Base-by-base conservation (phyloP, 2,888 invertebrate genomes). In the Philonicus albiceps region DNA sequence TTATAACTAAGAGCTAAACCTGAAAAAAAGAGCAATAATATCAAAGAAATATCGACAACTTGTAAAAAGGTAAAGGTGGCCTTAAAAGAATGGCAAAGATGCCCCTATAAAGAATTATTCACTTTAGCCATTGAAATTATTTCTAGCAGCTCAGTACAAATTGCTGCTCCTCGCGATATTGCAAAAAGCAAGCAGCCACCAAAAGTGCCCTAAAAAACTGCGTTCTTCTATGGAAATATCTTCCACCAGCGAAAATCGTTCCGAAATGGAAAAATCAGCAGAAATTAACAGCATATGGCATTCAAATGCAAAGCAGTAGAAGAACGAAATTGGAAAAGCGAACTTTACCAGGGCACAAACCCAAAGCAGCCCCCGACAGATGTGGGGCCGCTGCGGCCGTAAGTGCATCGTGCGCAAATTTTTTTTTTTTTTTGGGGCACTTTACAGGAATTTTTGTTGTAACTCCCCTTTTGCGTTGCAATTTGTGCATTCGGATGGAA, bases 401-500 rank as follows among this genome's bases (percentile, higher is more conserved):
- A 34, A 30, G 30, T 81, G 81, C 81, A 81, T 55, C 34, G 81
- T 55, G 34, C 81, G 81, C 81, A 31, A 31, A 31, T n/a, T 31
- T 55, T 55, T 34, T 55, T 31, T n/a, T 31, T 55, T 55, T 34
- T 55, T 31, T 31, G 13, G 40, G 22, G 22, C 43, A 81, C 55
- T 81, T 81, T 81, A 55, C 55, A 55, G 81, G 34, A 30, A 81
- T 55, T 81, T 78, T 64, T 81, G 81, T 64, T 64, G 81, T 64
- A 64, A 64, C 40, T 81, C 80, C 43, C 53, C 53, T 30, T 55
- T 81, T 81, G 81, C 81, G 64, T 31, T 81, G 81, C 55, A 81
- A 81, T 81, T 81, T 81, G 81, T 81, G 81, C 81, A 81, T 81
- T 64, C 81, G 31, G 34, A 81, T 81, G 81, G 81, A 81, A 81